These are phyloP conservation scores for Xiphydria camelus DNA, from an alignment of 2,888 invertebrate species.

Conservation along the genomic window DNA sequence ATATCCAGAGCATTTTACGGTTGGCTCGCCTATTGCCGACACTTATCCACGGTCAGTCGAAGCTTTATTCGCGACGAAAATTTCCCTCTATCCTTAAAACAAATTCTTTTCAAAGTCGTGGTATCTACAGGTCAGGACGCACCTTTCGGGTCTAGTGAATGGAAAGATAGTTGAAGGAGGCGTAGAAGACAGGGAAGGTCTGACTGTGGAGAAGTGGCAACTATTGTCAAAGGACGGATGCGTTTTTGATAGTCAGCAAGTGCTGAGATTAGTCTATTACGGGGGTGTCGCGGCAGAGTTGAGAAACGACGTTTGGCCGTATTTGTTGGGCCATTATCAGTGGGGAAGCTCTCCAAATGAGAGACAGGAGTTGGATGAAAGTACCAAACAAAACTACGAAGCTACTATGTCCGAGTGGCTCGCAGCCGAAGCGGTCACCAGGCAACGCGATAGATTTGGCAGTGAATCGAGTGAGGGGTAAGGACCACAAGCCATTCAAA, in stretches of 20 bases:
- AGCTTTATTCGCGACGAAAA: background rate
- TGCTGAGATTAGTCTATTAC: constrained; percentile 83
- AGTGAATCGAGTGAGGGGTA: constrained; percentile 17
- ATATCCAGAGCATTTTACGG: constrained; percentile 95
- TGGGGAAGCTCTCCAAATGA: constrained; percentile 70
- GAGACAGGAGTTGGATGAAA: constrained; percentile 67
- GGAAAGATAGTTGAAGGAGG: constrained; percentile 70
- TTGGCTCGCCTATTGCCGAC: constrained; percentile 93
- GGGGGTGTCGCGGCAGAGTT: constrained; percentile 83
- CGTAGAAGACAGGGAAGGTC: constrained; percentile 63
- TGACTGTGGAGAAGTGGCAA: constrained; percentile 79
- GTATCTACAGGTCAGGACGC: constrained; percentile 68
- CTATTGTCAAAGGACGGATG: constrained; percentile 68
- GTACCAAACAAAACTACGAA: constrained; percentile 78
- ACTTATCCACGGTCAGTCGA: constrained; percentile 73
- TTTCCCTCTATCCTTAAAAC: background rate
- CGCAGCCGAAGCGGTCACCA: constrained; percentile 90
- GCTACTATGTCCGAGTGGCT: constrained; percentile 94
- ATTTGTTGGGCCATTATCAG: constrained; percentile 82
- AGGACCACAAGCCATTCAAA: too few species aligned
- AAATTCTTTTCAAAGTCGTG: background rate
- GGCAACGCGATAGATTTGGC: constrained; percentile 67
- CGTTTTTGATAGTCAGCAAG: constrained; percentile 69
- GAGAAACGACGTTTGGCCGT: constrained; percentile 83
- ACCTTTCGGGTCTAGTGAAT: constrained; percentile 86